Evolutionary conservation across 2,888 invertebrate species (phyloP).

Genomic region (Idaea aversata): DNA sequence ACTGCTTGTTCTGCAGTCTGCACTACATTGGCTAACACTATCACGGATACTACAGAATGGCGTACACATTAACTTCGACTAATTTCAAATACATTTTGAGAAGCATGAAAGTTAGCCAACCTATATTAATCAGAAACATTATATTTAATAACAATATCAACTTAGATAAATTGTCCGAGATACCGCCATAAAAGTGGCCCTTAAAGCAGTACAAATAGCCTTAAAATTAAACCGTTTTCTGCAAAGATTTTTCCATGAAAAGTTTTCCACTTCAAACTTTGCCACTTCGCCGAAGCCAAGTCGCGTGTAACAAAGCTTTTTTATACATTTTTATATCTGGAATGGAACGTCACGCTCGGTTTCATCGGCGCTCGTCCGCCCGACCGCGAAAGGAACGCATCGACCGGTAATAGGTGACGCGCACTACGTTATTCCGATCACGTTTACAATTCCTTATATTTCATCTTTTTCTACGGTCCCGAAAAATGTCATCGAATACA

Average conservation of each 20-base stretch:
- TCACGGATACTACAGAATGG: conserved; percentile 46
- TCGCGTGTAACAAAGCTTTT: conserved; percentile 79
- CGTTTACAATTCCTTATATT: conserved; percentile 79
- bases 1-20: conserved; percentile 50
- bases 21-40: conserved; percentile 49
- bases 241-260: conserved; percentile 76
- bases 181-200: conserved; percentile 48
- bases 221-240: conserved; percentile 77
- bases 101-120: conserved; percentile 13
- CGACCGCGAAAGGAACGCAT: conserved; percentile 74
- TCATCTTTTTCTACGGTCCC: conserved; percentile 78
- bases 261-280: conserved; percentile 80
- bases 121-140: conserved; percentile 26
- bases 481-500: conserved; percentile 81
- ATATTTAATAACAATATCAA: conserved; percentile 36
- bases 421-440: conserved; percentile 70
- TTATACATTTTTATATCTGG: conserved; percentile 79
- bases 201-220: conserved; percentile 72
- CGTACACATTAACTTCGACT: conserved; percentile 34
- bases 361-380: conserved; percentile 69
- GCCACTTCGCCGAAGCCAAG: conserved; percentile 76
- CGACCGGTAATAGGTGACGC: conserved; percentile 77
- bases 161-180: conserved; percentile 44
- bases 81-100: conserved; percentile 25
- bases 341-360: conserved; percentile 78